Conservation (phyloP, 2,113 vertebrate genomes). For the Rhadina sibilatrix region DNA sequence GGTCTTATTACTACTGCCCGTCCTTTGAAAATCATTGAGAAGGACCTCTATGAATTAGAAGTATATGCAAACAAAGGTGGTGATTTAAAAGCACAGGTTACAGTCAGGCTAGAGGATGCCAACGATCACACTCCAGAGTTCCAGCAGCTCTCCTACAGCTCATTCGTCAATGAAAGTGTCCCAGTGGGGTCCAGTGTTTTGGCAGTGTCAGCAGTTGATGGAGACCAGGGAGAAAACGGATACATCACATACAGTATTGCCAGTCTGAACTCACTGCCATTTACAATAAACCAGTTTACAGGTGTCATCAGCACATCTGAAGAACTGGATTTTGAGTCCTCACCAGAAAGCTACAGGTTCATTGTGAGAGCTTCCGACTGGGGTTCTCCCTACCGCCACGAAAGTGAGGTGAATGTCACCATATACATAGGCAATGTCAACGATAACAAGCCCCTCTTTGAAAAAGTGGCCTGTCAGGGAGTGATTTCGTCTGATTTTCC, state of each 20-base stretch:
- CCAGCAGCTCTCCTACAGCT: constrained; percentile 81
- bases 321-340: constrained; percentile 93
- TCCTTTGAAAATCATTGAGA: constrained; percentile 82
- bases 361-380: constrained; percentile 95
- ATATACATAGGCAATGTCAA: constrained; percentile 91
- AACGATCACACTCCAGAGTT: constrained; percentile 93
- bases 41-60: constrained; percentile 84
- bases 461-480: constrained; percentile 92
- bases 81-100: constrained; percentile 81
- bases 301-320: constrained; percentile 88
- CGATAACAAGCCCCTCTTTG: constrained; percentile 94
- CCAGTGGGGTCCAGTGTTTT: constrained; percentile 82
- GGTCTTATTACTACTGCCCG: constrained; percentile 87
- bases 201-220: constrained; percentile 85
- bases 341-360: constrained; percentile 88
- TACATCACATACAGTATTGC: constrained; percentile 97
- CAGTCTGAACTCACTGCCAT: constrained; percentile 85
- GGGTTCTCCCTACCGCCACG: constrained; percentile 94
- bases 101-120: constrained; percentile 84
- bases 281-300: constrained; percentile 94
- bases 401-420: constrained; percentile 93
- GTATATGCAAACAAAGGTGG: constrained; percentile 78
- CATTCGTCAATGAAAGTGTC: constrained; percentile 90
- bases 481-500: constrained; percentile 89
- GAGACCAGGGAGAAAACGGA: constrained; percentile 92